Evolutionary conservation across 2,113 vertebrate species (phyloP).

Genomic region (Telmatochromis sp.): DNA sequence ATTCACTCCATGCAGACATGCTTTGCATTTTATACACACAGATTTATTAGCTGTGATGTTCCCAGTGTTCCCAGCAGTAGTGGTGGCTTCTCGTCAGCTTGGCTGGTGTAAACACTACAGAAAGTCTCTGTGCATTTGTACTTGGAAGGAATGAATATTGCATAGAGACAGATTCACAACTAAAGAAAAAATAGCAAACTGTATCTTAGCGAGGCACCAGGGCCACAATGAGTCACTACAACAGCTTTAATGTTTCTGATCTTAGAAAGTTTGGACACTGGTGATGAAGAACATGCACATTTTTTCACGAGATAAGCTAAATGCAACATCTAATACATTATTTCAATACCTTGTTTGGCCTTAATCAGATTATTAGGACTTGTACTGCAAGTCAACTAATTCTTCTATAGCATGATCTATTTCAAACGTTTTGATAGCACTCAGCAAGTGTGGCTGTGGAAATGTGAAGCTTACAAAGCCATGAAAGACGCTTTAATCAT

Average conservation of each 20-base stretch:
- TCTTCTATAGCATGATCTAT: neutral
- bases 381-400: neutral
- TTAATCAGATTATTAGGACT: neutral
- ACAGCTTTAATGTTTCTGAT: neutral
- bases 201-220: neutral
- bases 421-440: accelerated
- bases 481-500: neutral
- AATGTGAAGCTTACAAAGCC: neutral
- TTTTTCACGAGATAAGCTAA: neutral
- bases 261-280: neutral
- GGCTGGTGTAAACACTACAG: neutral
- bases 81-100: neutral
- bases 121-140: neutral
- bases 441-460: neutral
- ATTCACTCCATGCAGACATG: neutral
- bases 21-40: neutral
- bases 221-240: neutral
- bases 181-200: neutral
- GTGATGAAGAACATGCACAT: neutral
- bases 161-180: neutral
- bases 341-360: neutral
- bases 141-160: neutral
- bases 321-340: neutral
- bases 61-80: neutral
- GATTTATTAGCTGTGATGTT: neutral